Base-by-base conservation (phyloP, 2,797 vertebrate genomes). In the Acipenser transmontanus region DNA sequence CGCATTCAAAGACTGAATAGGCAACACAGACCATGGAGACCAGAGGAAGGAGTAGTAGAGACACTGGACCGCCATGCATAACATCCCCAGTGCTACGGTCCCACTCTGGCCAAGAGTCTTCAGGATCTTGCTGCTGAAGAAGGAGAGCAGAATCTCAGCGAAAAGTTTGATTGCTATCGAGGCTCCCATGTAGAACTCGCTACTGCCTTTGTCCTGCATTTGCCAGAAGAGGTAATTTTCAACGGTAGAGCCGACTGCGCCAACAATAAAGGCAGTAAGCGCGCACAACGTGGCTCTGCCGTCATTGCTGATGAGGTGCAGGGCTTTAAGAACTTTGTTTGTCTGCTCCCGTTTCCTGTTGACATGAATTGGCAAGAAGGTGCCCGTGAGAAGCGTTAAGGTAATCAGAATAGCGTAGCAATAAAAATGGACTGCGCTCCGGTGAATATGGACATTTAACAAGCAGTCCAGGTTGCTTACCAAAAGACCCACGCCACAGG, bases 151-250 rank as follows among this genome's bases (percentile, higher is more conserved):
- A 1, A 86, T 72, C 68, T 94, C 93, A 0, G 87, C 88, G 14
- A 95, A 70, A 11, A 89, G 78, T n/a, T 81, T 83, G 1, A 89
- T 6, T 0, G 89, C 76, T 0, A 94, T 79, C 0, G 82, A 77
- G 54, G 88, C 59, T 1, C 91, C 95, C 93, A 95, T 92, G 75
- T 88, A 91, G 54, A 94, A 80, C 78, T 95, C 90, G 0, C 70
- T 68, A 72, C 94, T 83, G 52, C 88, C 87, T 0, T 70, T 79
- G 66, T 95, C 93, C 78, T 92, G 76, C 93, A 96, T 94, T 81
- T 92, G 86, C 95, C 95, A 97, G 68, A 94, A 85, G 0, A 97
- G 86, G 66, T 96, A 97, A 83, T 92, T 89, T 6, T 91, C 88
- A 49, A 85, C 77, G 0, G 78, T 52, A 0, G 94, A 89, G 47